Percentiles rank a stretch among this genome's conserved stretches.
These are phyloP conservation scores for Leptura quadrifasciata DNA, from an alignment of 2,888 invertebrate species.

Conservation along the genomic window DNA sequence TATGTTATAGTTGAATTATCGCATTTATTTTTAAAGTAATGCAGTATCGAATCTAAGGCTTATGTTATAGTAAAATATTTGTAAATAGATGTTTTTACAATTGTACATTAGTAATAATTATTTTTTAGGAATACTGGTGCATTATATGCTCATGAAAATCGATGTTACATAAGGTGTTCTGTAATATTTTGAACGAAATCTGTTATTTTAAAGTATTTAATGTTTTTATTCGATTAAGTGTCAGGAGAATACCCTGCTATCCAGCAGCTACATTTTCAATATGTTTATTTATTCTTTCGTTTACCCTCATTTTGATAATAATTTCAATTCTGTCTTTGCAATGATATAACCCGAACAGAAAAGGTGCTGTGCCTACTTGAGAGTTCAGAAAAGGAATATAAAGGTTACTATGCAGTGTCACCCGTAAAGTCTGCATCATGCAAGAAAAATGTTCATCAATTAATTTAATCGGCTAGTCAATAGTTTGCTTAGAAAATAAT, in stretches of 20 bases:
- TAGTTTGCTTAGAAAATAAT: no score
- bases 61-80: constrained; percentile 56
- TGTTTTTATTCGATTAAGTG: constrained; percentile 10
- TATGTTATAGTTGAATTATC: constrained; percentile 41
- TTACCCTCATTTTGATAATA: neutral
- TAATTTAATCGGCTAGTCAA: no score
- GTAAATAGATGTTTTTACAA: constrained; percentile 63
- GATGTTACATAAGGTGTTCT: constrained; percentile 50
- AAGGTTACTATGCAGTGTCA: no score
- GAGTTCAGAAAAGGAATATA: no score
- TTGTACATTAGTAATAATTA: constrained; percentile 61
- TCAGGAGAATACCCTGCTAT: constrained; percentile 7
- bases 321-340: constrained; percentile 6
- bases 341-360: neutral
- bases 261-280: neutral
- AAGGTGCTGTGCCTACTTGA: no score
- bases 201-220: constrained; percentile 10
- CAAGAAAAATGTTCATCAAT: no score
- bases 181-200: constrained; percentile 27
- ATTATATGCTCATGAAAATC: constrained; percentile 61
- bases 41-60: constrained; percentile 53
- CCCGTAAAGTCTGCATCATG: no score
- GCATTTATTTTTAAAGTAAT: constrained; percentile 52
- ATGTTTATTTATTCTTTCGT: neutral
- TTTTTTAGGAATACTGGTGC: constrained; percentile 60